Evolutionary conservation across 1,140 invertebrate genomes (phyloP).

Genomic region (Pogonomyrmex californicus): DNA sequence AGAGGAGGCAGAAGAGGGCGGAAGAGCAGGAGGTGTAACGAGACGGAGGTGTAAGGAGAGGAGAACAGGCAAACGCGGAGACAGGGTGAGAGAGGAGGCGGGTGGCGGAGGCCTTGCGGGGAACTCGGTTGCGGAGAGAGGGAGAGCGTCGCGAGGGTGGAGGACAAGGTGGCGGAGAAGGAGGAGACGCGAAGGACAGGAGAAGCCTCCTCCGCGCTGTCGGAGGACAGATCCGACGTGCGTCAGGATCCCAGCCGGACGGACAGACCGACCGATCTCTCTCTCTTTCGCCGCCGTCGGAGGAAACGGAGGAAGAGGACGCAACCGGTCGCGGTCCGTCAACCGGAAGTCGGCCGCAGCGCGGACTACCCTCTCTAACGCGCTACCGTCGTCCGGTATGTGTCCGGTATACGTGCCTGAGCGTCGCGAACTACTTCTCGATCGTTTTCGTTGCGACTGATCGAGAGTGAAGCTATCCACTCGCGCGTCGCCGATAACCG

Average conservation of each 20-base stretch:
- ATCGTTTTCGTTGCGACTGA: conserved; percentile 3
- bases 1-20: conserved; percentile 74
- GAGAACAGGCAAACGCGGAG: conserved; percentile 30
- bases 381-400: conserved; percentile 25
- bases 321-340: conserved; percentile 56
- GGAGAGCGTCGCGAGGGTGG: conserved; percentile 66
- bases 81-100: not conserved
- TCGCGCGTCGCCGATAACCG: conserved; percentile 20
- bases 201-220: conserved; percentile 77
- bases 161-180: conserved; percentile 71
- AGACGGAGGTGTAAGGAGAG: conserved; percentile 50
- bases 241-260: conserved; percentile 79
- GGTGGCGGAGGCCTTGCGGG: conserved; percentile 15
- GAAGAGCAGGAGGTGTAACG: conserved; percentile 77
- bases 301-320: conserved; percentile 57
- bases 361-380: conserved; percentile 49
- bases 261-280: conserved; percentile 59
- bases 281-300: conserved; percentile 60
- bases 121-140: conserved; percentile 37
- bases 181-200: conserved; percentile 77
- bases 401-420: conserved; percentile 12
- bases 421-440: conserved; percentile 34
- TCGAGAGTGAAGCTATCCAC: conserved; percentile 2
- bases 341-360: conserved; percentile 63
- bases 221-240: conserved; percentile 82